These are phyloP conservation scores for Hydra vulgaris DNA, from an alignment of 30 jellyfish, hydroid and myxozoan genomes.

Conservation along the genomic window DNA sequence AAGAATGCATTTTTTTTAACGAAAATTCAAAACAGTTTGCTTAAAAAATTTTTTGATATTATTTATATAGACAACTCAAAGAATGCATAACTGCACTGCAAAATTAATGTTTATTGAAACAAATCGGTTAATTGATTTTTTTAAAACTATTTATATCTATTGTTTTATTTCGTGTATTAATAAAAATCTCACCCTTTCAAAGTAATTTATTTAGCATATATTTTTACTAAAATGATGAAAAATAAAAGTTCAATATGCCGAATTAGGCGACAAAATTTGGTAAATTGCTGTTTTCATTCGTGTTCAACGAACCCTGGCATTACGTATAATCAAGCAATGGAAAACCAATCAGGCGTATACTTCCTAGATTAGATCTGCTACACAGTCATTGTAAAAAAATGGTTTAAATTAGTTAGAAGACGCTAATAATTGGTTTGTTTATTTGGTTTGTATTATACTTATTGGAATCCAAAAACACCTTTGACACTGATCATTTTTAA, in stretches of 20 bases:
- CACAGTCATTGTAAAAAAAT: neutral
- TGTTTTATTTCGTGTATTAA: neutral
- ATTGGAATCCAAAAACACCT: neutral
- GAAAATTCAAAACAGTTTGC: neutral
- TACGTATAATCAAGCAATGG: slow-evolving; percentile 21
- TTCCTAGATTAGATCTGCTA: neutral
- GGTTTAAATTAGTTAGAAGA: slow-evolving; percentile 2
- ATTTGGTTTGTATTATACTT: neutral
- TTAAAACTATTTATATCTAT: neutral
- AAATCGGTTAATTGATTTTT: neutral
- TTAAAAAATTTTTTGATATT: neutral
- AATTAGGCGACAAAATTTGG: slow-evolving; percentile 9
- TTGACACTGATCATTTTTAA: neutral
- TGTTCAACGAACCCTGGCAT: slow-evolving; percentile 31
- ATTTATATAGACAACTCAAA: no score
- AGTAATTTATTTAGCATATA: neutral
- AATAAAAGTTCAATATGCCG: slow-evolving; percentile 18
- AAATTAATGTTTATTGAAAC: neutral
- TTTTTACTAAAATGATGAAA: slow-evolving; percentile 6
- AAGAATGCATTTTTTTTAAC: neutral
- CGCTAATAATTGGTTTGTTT: slow-evolving; percentile 6
- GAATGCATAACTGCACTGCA: no score
- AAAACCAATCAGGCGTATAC: slow-evolving; percentile 31
- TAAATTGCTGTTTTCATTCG: slow-evolving; percentile 22
- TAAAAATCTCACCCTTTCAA: slow-evolving; percentile 26